These are phyloP conservation scores for Eupleurogrammus muticus DNA, from an alignment of 2,797 vertebrate genomes.

Conservation along the genomic window DNA sequence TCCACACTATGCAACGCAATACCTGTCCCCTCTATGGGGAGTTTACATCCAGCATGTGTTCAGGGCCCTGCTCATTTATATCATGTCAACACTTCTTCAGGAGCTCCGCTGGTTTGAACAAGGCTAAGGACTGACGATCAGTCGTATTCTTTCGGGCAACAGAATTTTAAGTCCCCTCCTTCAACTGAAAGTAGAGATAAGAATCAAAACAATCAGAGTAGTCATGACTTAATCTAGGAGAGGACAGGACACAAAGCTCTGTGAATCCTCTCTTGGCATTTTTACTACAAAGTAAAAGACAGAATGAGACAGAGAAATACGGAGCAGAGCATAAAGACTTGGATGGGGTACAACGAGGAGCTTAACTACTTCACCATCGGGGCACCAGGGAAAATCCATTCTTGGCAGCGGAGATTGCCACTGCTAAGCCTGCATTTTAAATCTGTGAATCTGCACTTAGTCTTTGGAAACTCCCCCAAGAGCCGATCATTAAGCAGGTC, in stretches of 20 bases:
- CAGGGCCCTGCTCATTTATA: constrained; percentile 32
- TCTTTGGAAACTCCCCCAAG: constrained; percentile 91
- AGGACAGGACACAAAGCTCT: constrained; percentile 25
- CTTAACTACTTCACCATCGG: constrained; percentile 91
- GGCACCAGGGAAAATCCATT: constrained; percentile 93
- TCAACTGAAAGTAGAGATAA: constrained; percentile 11
- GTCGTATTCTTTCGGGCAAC: constrained; percentile 2
- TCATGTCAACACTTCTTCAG: constrained; percentile 25
- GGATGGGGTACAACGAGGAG: constrained; percentile 84
- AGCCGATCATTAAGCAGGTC: constrained; percentile 90
- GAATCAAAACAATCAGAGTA: constrained; percentile 28
- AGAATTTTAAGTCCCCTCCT: constrained; percentile 6
- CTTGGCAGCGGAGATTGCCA: constrained; percentile 89
- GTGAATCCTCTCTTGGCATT: constrained; percentile 43
- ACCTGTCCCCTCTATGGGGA: constrained; percentile 57
- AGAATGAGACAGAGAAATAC: constrained; percentile 42
- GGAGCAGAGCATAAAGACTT: constrained; percentile 70
- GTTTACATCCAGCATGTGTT: constrained; percentile 48
- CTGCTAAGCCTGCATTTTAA: constrained; percentile 94
- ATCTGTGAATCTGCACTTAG: constrained; percentile 91
- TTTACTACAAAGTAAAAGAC: constrained; percentile 47
- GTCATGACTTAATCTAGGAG: constrained; percentile 30
- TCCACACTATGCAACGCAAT: constrained; percentile 61
- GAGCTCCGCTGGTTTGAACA: constrained; percentile 19
- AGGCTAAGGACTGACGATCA: constrained; percentile 11